Percentiles rank a stretch among this genome's conserved stretches.
Evolutionary conservation across 2,113 vertebrate genomes (phyloP).

Genomic region (Plestiodon gilberti): DNA sequence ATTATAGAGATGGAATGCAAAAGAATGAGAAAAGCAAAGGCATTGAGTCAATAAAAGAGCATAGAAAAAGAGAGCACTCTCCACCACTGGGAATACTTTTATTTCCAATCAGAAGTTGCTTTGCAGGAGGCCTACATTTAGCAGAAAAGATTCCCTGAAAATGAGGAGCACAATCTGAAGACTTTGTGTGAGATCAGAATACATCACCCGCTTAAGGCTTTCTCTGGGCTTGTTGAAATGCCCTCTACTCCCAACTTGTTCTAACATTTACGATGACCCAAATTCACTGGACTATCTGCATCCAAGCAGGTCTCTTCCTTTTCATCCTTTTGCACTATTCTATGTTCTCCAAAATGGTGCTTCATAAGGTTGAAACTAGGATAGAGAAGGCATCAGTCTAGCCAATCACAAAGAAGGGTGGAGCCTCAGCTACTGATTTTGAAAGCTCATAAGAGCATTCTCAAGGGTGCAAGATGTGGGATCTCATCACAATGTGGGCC

Average conservation of each 20-base stretch:
- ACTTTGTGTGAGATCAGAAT: not conserved
- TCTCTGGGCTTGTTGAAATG: not conserved
- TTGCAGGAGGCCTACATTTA: not conserved
- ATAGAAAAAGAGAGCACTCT: not conserved
- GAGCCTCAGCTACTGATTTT: not conserved
- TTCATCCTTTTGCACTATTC: not conserved
- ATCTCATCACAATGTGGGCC: not conserved
- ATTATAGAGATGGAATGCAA: not conserved
- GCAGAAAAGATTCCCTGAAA: not conserved
- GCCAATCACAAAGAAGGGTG: not conserved
- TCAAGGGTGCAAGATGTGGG: not conserved
- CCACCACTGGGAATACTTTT: conserved; percentile 4
- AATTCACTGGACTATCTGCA: not conserved
- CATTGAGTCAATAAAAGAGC: conserved; percentile 1
- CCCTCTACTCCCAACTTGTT: not conserved
- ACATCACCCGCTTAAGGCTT: not conserved
- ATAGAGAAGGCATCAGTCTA: not conserved
- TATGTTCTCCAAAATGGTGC: not conserved
- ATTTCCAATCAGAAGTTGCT: conserved; percentile 4
- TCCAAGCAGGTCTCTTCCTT: not conserved
- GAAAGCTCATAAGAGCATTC: not conserved
- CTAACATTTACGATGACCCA: not conserved
- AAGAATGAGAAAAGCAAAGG: conserved; percentile 5
- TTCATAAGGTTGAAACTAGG: not conserved
- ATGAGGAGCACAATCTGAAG: not conserved